Evolutionary conservation across 2,888 invertebrate genomes (phyloP), one percentile per base, ranked within the genome.

Genomic region (Timandra comae): DNA sequence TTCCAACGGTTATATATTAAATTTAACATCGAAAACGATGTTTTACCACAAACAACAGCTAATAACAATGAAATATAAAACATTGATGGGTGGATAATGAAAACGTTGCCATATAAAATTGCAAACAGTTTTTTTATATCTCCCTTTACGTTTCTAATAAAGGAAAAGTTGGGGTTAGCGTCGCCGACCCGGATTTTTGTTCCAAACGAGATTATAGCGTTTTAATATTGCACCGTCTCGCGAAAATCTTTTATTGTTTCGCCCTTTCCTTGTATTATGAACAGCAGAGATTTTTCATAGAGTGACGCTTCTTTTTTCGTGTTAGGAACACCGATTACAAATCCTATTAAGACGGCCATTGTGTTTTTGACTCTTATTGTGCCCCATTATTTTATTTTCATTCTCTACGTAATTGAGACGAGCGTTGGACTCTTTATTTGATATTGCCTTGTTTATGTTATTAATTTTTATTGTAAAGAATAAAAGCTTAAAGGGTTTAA

Each of bases 181-280:
- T 51, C 55, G 51, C 41, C 61, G 66, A 63, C 66, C 66, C 67
- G 60, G 51, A 60, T 63, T 56, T 54, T 56, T 56, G 52, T 48
- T 55, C 59, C 54, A 57, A 68, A 71, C 59, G 61, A 68, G 79
- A 80, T 81, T 79, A 81, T 77, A 56, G 60, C 73, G 66, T 73
- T 80, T 80, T 77, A 80, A 81, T 81, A 80, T 76, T 61, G 70
- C 71, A 65, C 56, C 63, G 70, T 56, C 61, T 55, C 53, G 29
- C 32, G 56, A 57, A 53, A 66, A 81, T 77, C 67, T 81, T 78
- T 77, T 77, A 79, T 80, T 78, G 76, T 81, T 71, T 72, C 63
- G 61, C 56, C 62, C 56, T 65, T 68, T 56, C 60, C 57, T 53
- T 57, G 65, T 67, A 71, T 75, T 73, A 74, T 73, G 65, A 72